A percentile compares a stretch with the other conserved stretches of the same genome.
Evolutionary conservation across 2,113 vertebrate genomes (phyloP).

Genomic region (Eulacestoma nigropectus): DNA sequence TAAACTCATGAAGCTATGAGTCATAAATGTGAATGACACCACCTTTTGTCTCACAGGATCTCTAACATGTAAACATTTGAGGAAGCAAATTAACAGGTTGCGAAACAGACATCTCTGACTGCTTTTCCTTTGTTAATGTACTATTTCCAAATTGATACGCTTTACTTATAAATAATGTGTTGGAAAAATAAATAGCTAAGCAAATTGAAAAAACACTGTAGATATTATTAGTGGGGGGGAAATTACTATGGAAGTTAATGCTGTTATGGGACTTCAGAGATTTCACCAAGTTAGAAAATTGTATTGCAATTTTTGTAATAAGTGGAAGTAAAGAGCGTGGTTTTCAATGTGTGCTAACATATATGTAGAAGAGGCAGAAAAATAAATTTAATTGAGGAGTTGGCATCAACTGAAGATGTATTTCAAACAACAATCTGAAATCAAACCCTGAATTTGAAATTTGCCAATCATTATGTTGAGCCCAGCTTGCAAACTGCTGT

Average conservation of each 20-base stretch:
- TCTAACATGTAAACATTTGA: not conserved
- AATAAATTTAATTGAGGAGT: not conserved
- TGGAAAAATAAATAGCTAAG: not conserved
- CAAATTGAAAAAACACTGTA: not conserved
- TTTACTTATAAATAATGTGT: not conserved
- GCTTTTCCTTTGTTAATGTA: not conserved
- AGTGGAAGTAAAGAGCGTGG: not conserved
- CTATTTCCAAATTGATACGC: not conserved
- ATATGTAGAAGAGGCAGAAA: not conserved
- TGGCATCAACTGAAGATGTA: not conserved
- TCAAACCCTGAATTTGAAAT: not conserved
- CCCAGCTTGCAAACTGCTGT: not conserved
- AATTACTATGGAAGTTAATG: not conserved
- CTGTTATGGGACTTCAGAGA: not conserved
- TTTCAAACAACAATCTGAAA: not conserved
- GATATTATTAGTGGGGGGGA: fast-evolving
- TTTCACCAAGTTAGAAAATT: not conserved
- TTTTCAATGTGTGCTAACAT: not conserved
- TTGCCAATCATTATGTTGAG: not conserved
- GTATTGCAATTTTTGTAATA: not conserved
- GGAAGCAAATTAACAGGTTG: not conserved
- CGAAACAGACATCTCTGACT: not conserved
- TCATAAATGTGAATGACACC: not conserved
- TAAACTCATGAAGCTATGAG: not conserved
- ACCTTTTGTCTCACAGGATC: not conserved